Conservation (phyloP, 1,140 invertebrate species). For the Neotoxoptera formosana region DNA sequence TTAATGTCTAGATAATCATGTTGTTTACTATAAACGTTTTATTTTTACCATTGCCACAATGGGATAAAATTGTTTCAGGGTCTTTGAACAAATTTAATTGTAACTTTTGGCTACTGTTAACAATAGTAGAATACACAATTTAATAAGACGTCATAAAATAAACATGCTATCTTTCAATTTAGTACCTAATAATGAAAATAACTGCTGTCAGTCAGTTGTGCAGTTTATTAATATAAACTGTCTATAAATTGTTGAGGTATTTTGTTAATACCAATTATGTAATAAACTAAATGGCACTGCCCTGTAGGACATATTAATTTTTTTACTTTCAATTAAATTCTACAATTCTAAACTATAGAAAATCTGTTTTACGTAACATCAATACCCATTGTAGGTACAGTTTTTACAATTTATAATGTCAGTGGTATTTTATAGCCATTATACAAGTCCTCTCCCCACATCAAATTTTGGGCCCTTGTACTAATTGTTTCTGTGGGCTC, state of each 20-base stretch:
- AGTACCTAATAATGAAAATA: constrained; percentile 32
- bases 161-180: constrained; percentile 3
- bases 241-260: not conserved
- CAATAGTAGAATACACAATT: not conserved
- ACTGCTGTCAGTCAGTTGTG: not conserved
- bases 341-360: not conserved
- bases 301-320: not conserved
- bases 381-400: not conserved
- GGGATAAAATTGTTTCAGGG: constrained; percentile 21
- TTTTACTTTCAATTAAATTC: not conserved
- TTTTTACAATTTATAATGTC: not conserved
- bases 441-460: too few relatives aligned
- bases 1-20: not conserved
- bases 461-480: too few relatives aligned
- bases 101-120: constrained; percentile 13
- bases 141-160: constrained; percentile 17
- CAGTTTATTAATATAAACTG: constrained; percentile 23
- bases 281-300: not conserved
- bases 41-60: not conserved
- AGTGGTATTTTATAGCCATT: not conserved
- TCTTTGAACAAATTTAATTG: constrained; percentile 21
- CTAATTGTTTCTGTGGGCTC: too few relatives aligned
- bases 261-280: not conserved
- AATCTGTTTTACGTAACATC: not conserved
- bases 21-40: not conserved